phyloP scores from a whole-genome alignment of 2,888 invertebrate genomes.

The Apotomis betuletana region DNA sequence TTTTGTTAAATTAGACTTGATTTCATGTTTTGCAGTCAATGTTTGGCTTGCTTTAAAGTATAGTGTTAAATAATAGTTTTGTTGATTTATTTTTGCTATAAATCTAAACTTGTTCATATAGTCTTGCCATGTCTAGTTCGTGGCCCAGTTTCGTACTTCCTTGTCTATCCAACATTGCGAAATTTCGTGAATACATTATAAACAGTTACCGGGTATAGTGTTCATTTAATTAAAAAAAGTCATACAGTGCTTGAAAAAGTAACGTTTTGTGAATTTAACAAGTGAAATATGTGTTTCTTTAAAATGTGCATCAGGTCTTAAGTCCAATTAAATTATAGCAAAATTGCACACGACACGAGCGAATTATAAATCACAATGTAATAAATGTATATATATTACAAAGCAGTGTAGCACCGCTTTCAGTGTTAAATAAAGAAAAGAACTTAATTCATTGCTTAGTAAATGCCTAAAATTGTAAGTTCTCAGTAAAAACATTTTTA shows the following conservation, averaged over 20 bases:
- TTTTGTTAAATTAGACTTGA: conserved; percentile 7
- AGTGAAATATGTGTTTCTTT: conserved; percentile 59
- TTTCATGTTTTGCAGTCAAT: conserved; percentile 1
- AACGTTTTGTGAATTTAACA: conserved; percentile 26
- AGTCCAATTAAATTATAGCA: conserved; percentile 69
- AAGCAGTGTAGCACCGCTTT: conserved; percentile 75
- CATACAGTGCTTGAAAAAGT: background rate
- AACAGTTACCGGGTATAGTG: conserved; percentile 44
- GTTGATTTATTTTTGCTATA: background rate
- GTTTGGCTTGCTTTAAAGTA: background rate
- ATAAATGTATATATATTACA: conserved; percentile 67
- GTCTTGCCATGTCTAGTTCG: conserved; percentile 13
- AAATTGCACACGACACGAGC: conserved; percentile 76
- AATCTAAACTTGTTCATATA: background rate
- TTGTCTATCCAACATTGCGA: conserved; percentile 47
- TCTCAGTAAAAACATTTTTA: background rate
- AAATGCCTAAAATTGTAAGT: conserved; percentile 47
- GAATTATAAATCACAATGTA: conserved; percentile 77
- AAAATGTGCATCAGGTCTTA: conserved; percentile 75
- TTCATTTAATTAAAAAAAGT: conserved; percentile 23
- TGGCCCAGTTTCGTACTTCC: conserved; percentile 29
- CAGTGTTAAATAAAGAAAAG: conserved; percentile 50
- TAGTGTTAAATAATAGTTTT: background rate
- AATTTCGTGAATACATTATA: conserved; percentile 50
- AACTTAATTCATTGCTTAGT: conserved; percentile 50